Percentiles rank a stretch among this genome's conserved stretches.
These are phyloP conservation scores for Drosophila pandora DNA, from an alignment of 1,140 invertebrate species.

Conservation along the genomic window DNA sequence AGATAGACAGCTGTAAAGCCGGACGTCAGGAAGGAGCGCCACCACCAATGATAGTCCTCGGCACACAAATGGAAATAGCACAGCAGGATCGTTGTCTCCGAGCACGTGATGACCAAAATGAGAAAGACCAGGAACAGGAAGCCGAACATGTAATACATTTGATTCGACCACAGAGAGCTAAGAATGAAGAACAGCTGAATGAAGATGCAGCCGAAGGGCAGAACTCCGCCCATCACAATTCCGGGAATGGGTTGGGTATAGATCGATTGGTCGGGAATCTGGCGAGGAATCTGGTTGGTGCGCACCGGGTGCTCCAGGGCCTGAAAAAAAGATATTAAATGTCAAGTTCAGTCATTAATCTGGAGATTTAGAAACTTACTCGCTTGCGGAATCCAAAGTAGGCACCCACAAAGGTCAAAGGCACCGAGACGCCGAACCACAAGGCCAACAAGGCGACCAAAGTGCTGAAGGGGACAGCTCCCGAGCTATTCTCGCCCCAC, in stretches of 20 bases:
- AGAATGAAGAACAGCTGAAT: conserved; percentile 99
- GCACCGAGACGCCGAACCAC: conserved; percentile 99
- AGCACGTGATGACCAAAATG: conserved; percentile 98
- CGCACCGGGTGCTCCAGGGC: conserved; percentile 97
- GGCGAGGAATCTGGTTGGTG: conserved; percentile 99
- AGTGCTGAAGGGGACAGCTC: conserved; percentile 98
- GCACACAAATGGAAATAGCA: conserved; percentile 99
- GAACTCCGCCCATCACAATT: conserved; percentile 98
- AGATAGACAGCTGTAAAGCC: conserved; percentile 99
- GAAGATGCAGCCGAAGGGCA: conserved; percentile 99
- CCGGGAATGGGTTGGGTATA: conserved; percentile 97
- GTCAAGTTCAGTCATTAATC: background rate
- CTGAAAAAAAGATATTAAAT: conserved; percentile 84
- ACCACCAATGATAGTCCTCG: conserved; percentile 94
- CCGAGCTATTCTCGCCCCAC: conserved; percentile 97
- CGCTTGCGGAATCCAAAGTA: conserved; percentile 99
- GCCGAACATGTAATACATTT: conserved; percentile 99
- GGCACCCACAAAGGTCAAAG: conserved; percentile 98
- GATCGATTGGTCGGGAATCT: conserved; percentile 98
- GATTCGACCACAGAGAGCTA: conserved; percentile 98
- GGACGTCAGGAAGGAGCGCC: conserved; percentile 95
- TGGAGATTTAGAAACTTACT: conserved; percentile 86
- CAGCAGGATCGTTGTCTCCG: conserved; percentile 98
- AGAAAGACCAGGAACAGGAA: conserved; percentile 99
- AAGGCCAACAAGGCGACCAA: conserved; percentile 97